Evolutionary conservation across 2,113 vertebrate species (phyloP), one percentile per base, ranked within the genome.

Genomic region (Callaeas wilsoni): DNA sequence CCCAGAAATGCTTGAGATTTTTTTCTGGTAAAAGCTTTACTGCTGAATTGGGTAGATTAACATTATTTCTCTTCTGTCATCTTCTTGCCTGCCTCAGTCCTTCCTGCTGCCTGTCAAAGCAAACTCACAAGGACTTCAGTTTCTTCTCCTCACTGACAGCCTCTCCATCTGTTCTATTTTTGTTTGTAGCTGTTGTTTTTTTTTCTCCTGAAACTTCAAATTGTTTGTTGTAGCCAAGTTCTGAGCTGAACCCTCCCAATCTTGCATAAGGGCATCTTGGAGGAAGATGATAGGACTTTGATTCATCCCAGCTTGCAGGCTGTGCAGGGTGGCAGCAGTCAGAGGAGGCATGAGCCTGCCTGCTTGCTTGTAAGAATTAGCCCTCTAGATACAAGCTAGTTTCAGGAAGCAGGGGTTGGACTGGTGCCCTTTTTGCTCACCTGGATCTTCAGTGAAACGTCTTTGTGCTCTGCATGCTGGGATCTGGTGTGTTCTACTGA

Each of bases 271-370:
- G 89, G 49, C 60, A 84, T 94, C 73, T 83, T 94, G 96, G 93
- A 94, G 81, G 84, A 94, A 89, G 91, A 94, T 91, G 56, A 84
- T 87, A 95, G 93, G 81, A 62, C 37, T 89, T 94, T 85, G 81
- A 91, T 95, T 89, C 65, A 89, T 95, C 74, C 41, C 77, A 82
- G 3, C 69, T 73, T 69, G 59, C n/a, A 84, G 87, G 73, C 68
- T 90, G 21, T 76, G 71, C 44, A 71, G 88, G 67, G 39, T 84
- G 94, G 89, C 68, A 96, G 89, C 89, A 91, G 52, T 60, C 30
- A 26, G 62, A 84, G 77, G 89, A 91, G 93, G 78, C 93, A 85
- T 95, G 93, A 96, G 84, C 91, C 89, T 96, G 74, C 94, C 91
- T 93, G 93, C 91, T 96, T 82, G 30, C 86, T 64, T 46, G 44